Conservation (phyloP, 2,888 invertebrate genomes). For the Acleris sparsana region DNA sequence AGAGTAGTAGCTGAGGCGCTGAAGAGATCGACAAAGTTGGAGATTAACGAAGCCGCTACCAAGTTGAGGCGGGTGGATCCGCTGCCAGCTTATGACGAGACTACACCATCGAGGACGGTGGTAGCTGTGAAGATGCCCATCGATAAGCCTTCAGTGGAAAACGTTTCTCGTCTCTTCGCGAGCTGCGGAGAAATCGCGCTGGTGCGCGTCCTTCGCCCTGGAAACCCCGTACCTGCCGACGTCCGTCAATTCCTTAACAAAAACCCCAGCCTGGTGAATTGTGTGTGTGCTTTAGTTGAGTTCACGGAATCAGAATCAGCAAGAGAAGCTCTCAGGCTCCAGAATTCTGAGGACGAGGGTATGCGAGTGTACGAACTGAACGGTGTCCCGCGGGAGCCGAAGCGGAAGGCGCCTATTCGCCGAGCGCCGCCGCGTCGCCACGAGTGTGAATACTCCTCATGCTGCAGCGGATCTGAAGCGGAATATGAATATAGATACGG, state of each 20-base stretch:
- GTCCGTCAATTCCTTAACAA: constrained; percentile 95
- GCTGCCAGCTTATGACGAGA: constrained; percentile 95
- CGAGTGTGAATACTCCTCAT: constrained; percentile 85
- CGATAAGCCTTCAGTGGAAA: constrained; percentile 93
- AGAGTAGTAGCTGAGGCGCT: constrained; percentile 95
- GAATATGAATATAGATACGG: constrained; percentile 78
- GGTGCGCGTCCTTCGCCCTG: constrained; percentile 93
- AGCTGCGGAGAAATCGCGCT: constrained; percentile 95
- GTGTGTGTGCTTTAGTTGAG: constrained; percentile 95
- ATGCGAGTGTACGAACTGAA: constrained; percentile 91
- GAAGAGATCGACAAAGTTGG: constrained; percentile 89
- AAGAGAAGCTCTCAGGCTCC: constrained; percentile 89
- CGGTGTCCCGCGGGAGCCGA: constrained; percentile 88
- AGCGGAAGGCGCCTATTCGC: constrained; percentile 88
- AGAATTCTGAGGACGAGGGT: constrained; percentile 81
- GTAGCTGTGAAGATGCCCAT: constrained; percentile 93
- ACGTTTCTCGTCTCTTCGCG: constrained; percentile 95
- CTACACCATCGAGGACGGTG: constrained; percentile 95
- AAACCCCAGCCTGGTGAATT: constrained; percentile 93
- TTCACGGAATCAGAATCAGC: constrained; percentile 95
- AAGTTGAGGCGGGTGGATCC: constrained; percentile 94
- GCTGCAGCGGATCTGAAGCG: constrained; percentile 79
- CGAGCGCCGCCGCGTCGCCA: constrained; percentile 84
- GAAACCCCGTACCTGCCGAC: constrained; percentile 95
- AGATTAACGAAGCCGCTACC: constrained; percentile 95